Evolutionary conservation across 2,888 invertebrate genomes (phyloP), one percentile per base, ranked within the genome.

Genomic region (Sicus ferrugineus): DNA sequence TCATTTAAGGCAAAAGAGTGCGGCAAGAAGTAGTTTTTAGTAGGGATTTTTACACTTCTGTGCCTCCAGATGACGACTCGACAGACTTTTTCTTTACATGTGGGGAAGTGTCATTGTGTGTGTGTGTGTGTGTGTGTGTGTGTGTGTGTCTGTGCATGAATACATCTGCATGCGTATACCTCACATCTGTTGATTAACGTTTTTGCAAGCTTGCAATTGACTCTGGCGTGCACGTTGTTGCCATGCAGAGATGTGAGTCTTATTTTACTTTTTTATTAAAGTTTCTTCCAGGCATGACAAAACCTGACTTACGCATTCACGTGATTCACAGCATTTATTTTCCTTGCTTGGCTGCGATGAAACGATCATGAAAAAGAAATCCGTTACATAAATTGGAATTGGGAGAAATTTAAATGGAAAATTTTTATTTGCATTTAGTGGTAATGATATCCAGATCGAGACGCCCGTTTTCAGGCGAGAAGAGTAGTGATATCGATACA

Each of bases 111-210:
- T 28, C 14, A 11, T 9, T 26, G 11, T 26, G 0, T 30, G 28
- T 59, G 31, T 59, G n/a, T 59, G 34, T 31, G 19, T 46, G 26
- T 26, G 23, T 61, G 14, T 23, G 4, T 46, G 23, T 61, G 42
- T 16, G 42, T 26, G n/a, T 26, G 28, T 59, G 31, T 59, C 6
- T 59, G 34, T 31, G 19, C 26, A n/a, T 26, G 23, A 42, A 3
- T 23, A 6, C 26, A 14, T 61, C 26, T 16, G 42, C n/a, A 9
- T 26, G 46, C 46, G 26, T 61, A 26, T 61, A 42, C 38, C 61
- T 42, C 61, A 61, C 26, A 61, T 61, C 38, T 38, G 61, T 61
- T 61, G 26, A 56, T 56, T 11, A 16, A 28, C 30, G 56, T 56
- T 56, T 6, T 23, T 26, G 56, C 30, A 56, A 56, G 28, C 54